A percentile compares a stretch with the other conserved stretches of the same genome.
These are phyloP conservation scores for Bombus pascuorum DNA, from an alignment of 1,140 invertebrate genomes.

Conservation along the genomic window DNA sequence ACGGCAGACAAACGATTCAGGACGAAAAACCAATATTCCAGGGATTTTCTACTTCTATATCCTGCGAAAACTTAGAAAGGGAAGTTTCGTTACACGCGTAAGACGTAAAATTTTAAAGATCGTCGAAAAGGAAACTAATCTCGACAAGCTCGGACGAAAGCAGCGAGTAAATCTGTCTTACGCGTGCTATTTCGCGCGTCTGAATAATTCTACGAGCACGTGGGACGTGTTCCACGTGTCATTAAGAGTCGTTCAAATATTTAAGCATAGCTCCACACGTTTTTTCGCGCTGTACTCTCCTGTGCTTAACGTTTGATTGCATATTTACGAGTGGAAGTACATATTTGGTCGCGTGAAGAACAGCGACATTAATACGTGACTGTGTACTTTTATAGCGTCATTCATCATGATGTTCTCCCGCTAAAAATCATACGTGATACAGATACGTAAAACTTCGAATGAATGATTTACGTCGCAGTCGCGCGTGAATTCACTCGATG, in stretches of 20 bases:
- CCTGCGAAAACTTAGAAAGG: too few relatives aligned
- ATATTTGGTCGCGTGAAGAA: not conserved
- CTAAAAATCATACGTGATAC: conserved; percentile 4
- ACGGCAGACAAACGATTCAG: not conserved
- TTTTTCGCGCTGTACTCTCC: not conserved
- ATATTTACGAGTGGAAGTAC: conserved; percentile 3
- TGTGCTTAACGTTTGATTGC: not conserved
- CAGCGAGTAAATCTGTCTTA: not conserved
- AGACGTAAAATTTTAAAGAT: conserved; percentile 9
- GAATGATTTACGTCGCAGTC: conserved; percentile 15
- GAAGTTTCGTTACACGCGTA: not conserved
- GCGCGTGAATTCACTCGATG: conserved; percentile 22
- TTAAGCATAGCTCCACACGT: not conserved
- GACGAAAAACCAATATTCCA: not conserved
- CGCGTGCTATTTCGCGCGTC: not conserved
- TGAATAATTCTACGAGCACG: conserved; percentile 1
- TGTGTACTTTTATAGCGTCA: conserved; percentile 12
- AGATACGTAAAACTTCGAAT: not conserved
- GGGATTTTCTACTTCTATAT: not conserved
- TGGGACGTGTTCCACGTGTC: conserved; percentile 5
- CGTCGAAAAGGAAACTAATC: conserved; percentile 15
- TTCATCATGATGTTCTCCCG: not conserved
- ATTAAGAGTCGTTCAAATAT: conserved; percentile 33
- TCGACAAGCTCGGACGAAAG: not conserved
- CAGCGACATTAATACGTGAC: not conserved